Evolutionary conservation across 2,113 vertebrate species (phyloP).

Genomic region (Anoplopoma fimbria): DNA sequence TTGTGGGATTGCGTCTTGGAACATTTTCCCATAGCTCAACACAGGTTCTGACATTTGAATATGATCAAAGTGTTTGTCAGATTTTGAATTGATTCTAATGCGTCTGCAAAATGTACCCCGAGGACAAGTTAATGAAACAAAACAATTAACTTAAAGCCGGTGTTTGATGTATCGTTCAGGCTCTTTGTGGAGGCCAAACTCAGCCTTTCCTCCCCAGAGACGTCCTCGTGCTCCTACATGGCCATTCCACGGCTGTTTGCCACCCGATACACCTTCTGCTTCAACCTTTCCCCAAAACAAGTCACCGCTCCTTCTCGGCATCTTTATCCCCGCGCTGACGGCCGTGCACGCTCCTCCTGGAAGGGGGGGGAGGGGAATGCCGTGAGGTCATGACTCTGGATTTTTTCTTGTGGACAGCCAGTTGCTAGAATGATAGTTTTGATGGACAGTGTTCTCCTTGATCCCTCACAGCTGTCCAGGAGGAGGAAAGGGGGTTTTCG

Average conservation of each 20-base stretch:
- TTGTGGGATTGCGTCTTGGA: neutral
- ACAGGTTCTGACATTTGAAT: neutral
- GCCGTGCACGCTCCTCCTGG: conserved; percentile 60
- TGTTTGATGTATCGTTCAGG: neutral
- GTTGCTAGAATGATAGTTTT: conserved; percentile 63
- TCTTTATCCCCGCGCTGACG: conserved; percentile 68
- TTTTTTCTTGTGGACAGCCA: conserved; percentile 78
- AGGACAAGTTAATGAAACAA: neutral
- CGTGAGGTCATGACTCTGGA: conserved; percentile 71
- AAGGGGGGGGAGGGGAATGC: conserved; percentile 71
- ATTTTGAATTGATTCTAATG: neutral
- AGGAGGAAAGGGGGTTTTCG: neutral
- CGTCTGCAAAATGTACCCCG: neutral
- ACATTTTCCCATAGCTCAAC: neutral
- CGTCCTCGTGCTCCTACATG: conserved; percentile 53
- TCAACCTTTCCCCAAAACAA: conserved; percentile 42
- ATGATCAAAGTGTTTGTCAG: neutral
- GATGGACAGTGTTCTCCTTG: conserved; percentile 70
- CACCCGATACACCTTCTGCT: conserved; percentile 70
- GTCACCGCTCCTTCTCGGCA: conserved; percentile 17
- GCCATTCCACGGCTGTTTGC: conserved; percentile 56
- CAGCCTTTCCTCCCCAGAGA: conserved; percentile 29
- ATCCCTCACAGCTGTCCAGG: conserved; percentile 72
- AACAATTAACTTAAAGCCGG: neutral
- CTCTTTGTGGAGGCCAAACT: neutral